These are phyloP conservation scores for Onychomys arenicola DNA, from an alignment of 2,797 vertebrate genomes.

Conservation along the genomic window DNA sequence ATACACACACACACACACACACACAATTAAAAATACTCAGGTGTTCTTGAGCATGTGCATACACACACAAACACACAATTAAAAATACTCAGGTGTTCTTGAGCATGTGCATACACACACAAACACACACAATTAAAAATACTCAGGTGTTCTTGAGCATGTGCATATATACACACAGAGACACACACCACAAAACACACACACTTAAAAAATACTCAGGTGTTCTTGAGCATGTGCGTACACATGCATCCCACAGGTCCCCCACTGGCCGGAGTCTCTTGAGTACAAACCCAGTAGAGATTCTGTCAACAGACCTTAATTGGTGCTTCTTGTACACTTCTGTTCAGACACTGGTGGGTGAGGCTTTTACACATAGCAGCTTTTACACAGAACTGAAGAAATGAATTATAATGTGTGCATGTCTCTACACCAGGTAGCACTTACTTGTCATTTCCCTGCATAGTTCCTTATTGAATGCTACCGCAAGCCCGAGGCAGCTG, in stretches of 20 bases:
- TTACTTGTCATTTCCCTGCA: rapidly evolving
- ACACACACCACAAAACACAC: background rate
- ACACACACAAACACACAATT: background rate
- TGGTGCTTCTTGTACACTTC: background rate
- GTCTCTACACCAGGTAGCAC: rapidly evolving
- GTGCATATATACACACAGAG: no score
- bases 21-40: background rate
- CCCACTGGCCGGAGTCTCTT: no score
- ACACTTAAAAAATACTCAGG: background rate
- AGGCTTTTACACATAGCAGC: rapidly evolving
- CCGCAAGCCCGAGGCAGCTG: background rate
- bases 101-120: background rate
- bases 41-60: background rate
- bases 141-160: background rate
- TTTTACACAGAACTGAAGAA: background rate
- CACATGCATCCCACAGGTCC: rapidly evolving
- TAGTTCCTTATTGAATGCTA: background rate
- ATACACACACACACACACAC: no score
- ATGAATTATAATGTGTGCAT: rapidly evolving
- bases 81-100: background rate
- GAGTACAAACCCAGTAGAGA: rapidly evolving
- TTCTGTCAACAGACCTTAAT: background rate
- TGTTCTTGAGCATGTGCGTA: rapidly evolving
- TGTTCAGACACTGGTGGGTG: background rate
- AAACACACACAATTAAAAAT: background rate